Evolutionary conservation across 2,113 vertebrate species (phyloP), one percentile per base, ranked within the genome.

Genomic region (Brachionichthys hirsutus): DNA sequence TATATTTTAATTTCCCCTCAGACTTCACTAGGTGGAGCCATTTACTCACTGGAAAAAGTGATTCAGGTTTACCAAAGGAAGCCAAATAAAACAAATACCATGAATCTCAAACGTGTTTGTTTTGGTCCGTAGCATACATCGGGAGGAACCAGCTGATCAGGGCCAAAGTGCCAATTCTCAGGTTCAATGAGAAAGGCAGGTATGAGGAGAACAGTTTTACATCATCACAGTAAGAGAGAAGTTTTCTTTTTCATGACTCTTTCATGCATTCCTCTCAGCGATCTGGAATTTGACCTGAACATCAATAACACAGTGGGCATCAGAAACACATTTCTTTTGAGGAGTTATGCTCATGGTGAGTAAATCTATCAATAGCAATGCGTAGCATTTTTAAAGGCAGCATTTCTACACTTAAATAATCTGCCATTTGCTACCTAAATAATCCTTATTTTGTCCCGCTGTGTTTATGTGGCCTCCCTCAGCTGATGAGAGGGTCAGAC

Each of bases 311-410:
- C 93, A 56, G 94, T 96, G 65, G 96, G 96, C 82, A 98, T 99
- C 92, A 93, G 96, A 89, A 99, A 99, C 81, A 99, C 97, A 82
- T 99, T 99, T 90, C 94, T 99, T 80, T 89, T 99, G 65, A 94
- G 92, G 91, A 91, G 91, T 81, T 99, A 98, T 71, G 94, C 95
- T 84, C 89, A 92, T 75, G 88, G 97, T 99, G 91, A 92, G 94
- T 93, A 69, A 65, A 18, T 58, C 0, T 0, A 9, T 59, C 19
- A 20, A 20, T 12, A 18, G 17, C 14, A 48, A 16, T 1, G 19
- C 13, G 8, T n/a, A n/a, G n/a, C n/a, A n/a, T 30, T 24, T 41
- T 50, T 52, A 36, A 15, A 19, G 51, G 19, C 9, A 16, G n/a
- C 12, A 19, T 12, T 18, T 52, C 0, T 12, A 12, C 24, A 45